phyloP scores from a whole-genome alignment of 2,113 vertebrate species.

The Callipepla squamata region DNA sequence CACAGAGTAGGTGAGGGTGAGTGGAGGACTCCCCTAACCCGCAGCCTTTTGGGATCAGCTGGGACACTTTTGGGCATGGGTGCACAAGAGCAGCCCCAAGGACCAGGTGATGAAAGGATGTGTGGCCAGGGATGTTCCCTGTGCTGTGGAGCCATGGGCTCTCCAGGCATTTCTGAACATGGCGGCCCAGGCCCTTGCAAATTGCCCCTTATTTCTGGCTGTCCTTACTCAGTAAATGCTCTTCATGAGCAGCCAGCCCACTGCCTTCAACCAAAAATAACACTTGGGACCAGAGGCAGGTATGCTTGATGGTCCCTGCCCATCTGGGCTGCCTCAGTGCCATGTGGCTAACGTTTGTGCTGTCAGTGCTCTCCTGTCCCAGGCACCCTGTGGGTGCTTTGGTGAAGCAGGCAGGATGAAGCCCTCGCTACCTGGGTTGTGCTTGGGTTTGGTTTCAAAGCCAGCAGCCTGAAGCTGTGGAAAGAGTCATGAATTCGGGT shows the following conservation, averaged over 20 bases:
- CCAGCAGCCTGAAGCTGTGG: slow-evolving; percentile 34
- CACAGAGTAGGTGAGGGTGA: background rate
- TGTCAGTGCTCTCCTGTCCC: background rate
- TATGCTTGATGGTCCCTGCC: background rate
- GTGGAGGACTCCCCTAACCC: background rate
- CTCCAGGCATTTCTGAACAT: background rate
- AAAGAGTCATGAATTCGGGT: slow-evolving; percentile 49
- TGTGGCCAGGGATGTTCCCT: background rate
- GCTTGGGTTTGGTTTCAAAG: slow-evolving; percentile 13
- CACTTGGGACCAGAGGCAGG: background rate
- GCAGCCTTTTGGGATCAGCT: background rate
- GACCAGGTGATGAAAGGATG: background rate
- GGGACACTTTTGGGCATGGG: accelerated
- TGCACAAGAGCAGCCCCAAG: background rate
- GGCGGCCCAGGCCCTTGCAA: background rate
- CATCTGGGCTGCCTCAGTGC: background rate
- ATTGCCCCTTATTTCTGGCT: background rate
- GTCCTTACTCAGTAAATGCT: background rate
- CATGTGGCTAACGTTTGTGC: background rate
- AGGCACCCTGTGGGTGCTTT: background rate
- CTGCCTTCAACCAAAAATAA: background rate
- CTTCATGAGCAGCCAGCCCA: background rate
- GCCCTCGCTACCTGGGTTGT: background rate
- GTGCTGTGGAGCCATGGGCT: background rate
- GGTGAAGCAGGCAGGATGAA: background rate